A percentile compares a stretch with the other conserved stretches of the same genome.
Conservation (phyloP, 2,797 vertebrate species). For the Pristis pectinata region DNA sequence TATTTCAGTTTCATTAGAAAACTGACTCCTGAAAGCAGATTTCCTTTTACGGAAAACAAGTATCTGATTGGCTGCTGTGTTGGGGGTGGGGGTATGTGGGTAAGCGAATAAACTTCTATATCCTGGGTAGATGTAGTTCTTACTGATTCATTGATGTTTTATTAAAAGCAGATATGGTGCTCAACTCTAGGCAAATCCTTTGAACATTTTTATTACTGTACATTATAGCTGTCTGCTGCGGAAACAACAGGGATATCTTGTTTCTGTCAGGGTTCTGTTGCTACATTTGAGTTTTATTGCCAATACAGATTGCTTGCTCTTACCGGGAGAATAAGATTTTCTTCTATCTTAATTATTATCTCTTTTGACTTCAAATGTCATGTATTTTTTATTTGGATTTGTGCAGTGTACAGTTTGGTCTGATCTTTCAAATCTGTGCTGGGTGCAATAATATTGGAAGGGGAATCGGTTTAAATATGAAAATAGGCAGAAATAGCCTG, state of each 20-base stretch:
- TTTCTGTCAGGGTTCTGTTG: slow-evolving; percentile 9
- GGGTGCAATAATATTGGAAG: background rate
- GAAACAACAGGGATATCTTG: slow-evolving; percentile 43
- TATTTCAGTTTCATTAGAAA: background rate
- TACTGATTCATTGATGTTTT: slow-evolving; percentile 50
- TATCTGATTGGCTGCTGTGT: background rate
- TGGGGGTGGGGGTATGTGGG: too few relatives aligned
- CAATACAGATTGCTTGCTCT: background rate
- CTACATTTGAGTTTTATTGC: slow-evolving; percentile 18
- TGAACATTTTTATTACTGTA: slow-evolving; percentile 47
- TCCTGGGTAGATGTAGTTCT: slow-evolving; percentile 26
- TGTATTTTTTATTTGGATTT: slow-evolving; percentile 8
- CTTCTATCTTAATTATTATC: slow-evolving; percentile 16
- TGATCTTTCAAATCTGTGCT: background rate
- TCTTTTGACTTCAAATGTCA: slow-evolving; percentile 1
- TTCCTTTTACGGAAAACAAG: slow-evolving; percentile 28
- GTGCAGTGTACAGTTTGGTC: background rate
- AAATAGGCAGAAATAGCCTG: background rate
- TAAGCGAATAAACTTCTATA: background rate
- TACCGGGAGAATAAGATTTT: background rate
- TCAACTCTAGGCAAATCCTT: slow-evolving; percentile 55
- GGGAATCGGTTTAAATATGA: background rate
- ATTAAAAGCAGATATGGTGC: slow-evolving; percentile 55
- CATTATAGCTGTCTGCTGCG: slow-evolving; percentile 49
- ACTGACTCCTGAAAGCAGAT: background rate